Base-by-base conservation (phyloP, 2,888 invertebrate species). In the Ethmia dodecea region DNA sequence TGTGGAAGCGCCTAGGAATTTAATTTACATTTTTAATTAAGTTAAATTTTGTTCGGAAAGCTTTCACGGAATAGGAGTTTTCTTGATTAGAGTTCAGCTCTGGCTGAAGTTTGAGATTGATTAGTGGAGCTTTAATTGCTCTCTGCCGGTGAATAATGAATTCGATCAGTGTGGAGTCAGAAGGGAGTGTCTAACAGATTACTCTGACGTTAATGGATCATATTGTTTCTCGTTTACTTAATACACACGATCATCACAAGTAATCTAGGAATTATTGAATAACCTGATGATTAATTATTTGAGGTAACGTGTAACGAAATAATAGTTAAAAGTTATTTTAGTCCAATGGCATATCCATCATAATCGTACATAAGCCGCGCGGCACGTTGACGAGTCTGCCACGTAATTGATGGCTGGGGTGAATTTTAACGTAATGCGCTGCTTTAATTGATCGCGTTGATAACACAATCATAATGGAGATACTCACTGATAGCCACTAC, bases 1-100 rank as follows among this genome's bases (percentile, higher is more conserved):
- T 83, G 79, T 83, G 84, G 84, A 84, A 78, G 83, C 78, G 81
- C 74, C 26, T 78, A 84, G 80, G 83, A 86, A 86, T 86, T 84
- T 83, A 80, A 86, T 86, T 86, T 86, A 86, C 86, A 86, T 86
- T 86, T 86, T 86, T 86, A 86, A 84, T 86, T 86, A 86, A 83
- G 83, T 86, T 81, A 84, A 83, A 84, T 84, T 86, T 84, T 81
- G 86, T 84, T 84, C 80, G 75, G 72, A 81, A 81, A 84, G 83
- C 84, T 84, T 81, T 86, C 80, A 83, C 81, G 83, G 81, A 78
- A 81, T 81, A 76, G 74, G 81, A 84, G 81, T 84, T 84, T 84
- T 84, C 84, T 86, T 86, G 84, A 86, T 86, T 84, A 84, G 83
- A 86, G 83, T 84, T 84, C 81, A 80, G 79, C 74, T 76, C 71